Evolutionary conservation across 2,797 vertebrate species (phyloP), one percentile per base, ranked within the genome.

Genomic region (Glyptemys insculpta): DNA sequence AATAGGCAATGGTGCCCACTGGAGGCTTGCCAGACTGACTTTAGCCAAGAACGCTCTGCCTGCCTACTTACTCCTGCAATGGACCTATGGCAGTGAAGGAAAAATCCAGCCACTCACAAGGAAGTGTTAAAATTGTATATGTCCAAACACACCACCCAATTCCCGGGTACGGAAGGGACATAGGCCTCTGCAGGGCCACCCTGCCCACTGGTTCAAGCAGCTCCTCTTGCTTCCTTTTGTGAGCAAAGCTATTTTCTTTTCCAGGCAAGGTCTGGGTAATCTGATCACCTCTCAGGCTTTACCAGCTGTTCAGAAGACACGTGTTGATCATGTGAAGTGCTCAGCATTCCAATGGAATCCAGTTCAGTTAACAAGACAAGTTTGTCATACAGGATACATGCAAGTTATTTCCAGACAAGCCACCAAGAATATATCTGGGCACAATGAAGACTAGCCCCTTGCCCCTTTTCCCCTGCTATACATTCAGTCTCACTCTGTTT

Each of bases 281-380:
- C 81, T 27, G 81, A 95, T 88, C 54, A 83, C 49, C 79, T 92
- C 79, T 49, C 52, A 56, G 56, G 37, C 74, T 79, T 82, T 12
- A 49, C 79, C 95, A 97, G 94, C 93, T 97, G 92, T 90, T 88
- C 82, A 81, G 78, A 87, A 92, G 82, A 92, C 94, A 92, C 57
- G 53, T 57, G 83, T 79, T 85, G 88, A 84, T 94, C 82, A 90
- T 29, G 90, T 65, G 53, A 95, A 87, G 53, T 15, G 87, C 49
- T 80, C 47, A 85, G 50, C 88, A 96, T 89, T 92, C 90, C 92
- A 92, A 47, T 41, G 68, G 88, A 94, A 91, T 83, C 52, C 47
- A 57, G 9, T 84, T 87, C 91, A 85, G 44, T 93, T 96, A 92
- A 88, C 3, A 59, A 88, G 84, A 91, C 14, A 72, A 90, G 68